phyloP scores from a whole-genome alignment of 2,113 vertebrate genomes.

The Baryphthengus martii region DNA sequence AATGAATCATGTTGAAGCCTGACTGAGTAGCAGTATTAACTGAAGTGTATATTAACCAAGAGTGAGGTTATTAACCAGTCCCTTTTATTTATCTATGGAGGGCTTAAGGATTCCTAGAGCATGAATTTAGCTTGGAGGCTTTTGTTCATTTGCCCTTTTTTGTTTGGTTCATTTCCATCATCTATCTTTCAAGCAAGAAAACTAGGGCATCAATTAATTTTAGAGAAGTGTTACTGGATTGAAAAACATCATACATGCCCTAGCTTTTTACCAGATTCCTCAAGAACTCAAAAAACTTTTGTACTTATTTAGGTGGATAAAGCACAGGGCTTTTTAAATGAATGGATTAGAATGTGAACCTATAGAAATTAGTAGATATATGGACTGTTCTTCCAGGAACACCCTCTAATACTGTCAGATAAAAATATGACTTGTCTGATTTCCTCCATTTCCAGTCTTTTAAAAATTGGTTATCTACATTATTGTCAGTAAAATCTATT shows the following conservation, averaged over 20 bases:
- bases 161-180: not conserved
- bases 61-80: not conserved
- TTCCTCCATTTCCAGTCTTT: not conserved
- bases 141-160: not conserved
- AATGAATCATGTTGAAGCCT: not conserved
- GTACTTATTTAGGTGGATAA: not conserved
- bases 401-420: not conserved
- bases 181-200: not conserved
- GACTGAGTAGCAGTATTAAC: not conserved
- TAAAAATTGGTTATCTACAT: not conserved
- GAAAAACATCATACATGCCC: not conserved
- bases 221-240: not conserved
- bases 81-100: not conserved
- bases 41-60: not conserved
- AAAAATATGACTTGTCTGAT: not conserved
- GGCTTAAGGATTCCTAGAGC: not conserved
- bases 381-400: not conserved
- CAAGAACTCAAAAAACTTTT: not conserved
- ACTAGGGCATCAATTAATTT: not conserved
- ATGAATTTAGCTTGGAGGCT: not conserved
- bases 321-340: not conserved
- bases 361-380: not conserved
- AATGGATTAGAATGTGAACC: not conserved
- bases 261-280: not conserved
- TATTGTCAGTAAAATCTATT: not conserved